These are phyloP conservation scores for Deroplatys truncata DNA, from an alignment of 2,888 invertebrate genomes.

Conservation along the genomic window DNA sequence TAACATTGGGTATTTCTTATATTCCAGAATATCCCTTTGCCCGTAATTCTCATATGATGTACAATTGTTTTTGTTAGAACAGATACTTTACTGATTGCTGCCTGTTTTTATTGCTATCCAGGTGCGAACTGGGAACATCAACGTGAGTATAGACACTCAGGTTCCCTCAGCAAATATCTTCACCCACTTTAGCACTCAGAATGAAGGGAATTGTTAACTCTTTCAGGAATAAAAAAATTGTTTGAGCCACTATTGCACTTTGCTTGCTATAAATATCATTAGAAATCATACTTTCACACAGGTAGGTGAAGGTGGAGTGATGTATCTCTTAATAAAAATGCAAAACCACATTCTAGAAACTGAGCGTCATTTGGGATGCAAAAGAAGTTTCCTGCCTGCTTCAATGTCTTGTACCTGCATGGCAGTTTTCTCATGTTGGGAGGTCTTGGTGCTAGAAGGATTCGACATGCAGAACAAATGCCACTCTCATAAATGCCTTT, in stretches of 20 bases:
- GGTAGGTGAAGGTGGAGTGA: not conserved
- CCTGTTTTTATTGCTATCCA: not conserved
- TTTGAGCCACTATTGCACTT: not conserved
- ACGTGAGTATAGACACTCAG: not conserved
- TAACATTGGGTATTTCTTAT: too few relatives aligned
- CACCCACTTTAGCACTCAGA: not conserved
- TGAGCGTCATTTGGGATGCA: too few relatives aligned
- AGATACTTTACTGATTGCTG: not conserved
- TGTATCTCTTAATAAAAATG: not conserved
- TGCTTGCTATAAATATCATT: not conserved
- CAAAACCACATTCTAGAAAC: not conserved
- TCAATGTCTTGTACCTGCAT: too few relatives aligned
- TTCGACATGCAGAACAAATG: too few relatives aligned
- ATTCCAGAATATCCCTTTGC: not conserved
- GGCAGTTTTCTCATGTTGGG: too few relatives aligned
- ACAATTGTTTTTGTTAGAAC: not conserved
- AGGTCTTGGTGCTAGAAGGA: too few relatives aligned
- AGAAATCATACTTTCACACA: not conserved
- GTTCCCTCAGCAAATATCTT: not conserved
- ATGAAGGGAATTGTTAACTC: not conserved
- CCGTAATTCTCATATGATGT: not conserved
- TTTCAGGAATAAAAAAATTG: not conserved
- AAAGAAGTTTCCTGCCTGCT: too few relatives aligned
- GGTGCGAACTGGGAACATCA: not conserved
- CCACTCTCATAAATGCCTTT: too few relatives aligned